Percentiles rank a stretch among this genome's conserved stretches.
phyloP scores from a whole-genome alignment of 2,113 vertebrate genomes.

The Abramis brama region DNA sequence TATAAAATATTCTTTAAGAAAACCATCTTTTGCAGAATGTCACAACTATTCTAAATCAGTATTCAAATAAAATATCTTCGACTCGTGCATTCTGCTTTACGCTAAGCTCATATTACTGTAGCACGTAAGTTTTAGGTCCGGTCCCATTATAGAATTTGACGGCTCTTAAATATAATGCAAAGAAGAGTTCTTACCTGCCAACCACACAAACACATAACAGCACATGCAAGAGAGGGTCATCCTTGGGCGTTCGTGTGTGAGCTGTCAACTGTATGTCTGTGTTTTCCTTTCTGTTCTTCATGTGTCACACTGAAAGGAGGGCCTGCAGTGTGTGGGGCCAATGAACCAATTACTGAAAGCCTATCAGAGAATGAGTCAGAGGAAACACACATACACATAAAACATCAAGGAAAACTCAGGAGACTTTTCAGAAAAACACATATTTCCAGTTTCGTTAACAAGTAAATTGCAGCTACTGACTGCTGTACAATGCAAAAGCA shows the following conservation, averaged over 20 bases:
- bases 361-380: constrained; percentile 61
- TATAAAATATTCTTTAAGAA: not conserved
- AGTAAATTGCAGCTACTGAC: not conserved
- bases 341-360: constrained; percentile 53
- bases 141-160: not conserved
- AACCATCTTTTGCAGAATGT: too few species aligned
- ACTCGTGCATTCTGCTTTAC: not conserved
- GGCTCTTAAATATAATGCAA: not conserved
- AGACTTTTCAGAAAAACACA: constrained; percentile 5
- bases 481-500: not conserved
- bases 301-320: constrained; percentile 69
- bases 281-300: constrained; percentile 60
- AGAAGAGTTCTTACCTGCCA: constrained; percentile 62
- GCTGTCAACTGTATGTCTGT: constrained; percentile 2
- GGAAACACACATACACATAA: constrained; percentile 34
- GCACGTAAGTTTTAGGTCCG: not conserved
- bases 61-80: not conserved
- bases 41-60: not conserved
- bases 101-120: not conserved
- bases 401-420: constrained; percentile 10
- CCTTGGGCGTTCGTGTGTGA: constrained; percentile 14
- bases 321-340: constrained; percentile 64
- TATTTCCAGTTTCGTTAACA: not conserved
- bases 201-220: constrained; percentile 53
- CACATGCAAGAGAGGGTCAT: constrained; percentile 63